Percentiles rank a stretch among this genome's conserved stretches.
phyloP scores from a whole-genome alignment of 2,113 vertebrate species.

The Dryoscopus gambensis region DNA sequence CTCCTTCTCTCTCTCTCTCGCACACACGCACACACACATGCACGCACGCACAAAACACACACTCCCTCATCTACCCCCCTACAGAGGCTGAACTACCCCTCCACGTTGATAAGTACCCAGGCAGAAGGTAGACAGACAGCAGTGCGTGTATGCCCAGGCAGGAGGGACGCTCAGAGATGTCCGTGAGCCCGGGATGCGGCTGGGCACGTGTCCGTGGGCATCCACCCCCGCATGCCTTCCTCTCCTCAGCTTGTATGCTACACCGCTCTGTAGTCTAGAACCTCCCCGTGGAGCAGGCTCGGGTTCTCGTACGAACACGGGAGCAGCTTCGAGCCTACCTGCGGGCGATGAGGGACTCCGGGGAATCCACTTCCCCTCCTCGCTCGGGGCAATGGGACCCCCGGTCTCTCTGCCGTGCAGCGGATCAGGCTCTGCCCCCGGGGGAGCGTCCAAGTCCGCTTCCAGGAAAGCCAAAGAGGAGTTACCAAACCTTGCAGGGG shows the following conservation, averaged over 20 bases:
- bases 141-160: rapidly evolving
- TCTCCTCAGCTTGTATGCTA: background rate
- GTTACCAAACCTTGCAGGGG: background rate
- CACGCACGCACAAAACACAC: rapidly evolving
- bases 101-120: rapidly evolving
- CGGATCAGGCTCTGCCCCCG: background rate
- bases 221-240: background rate
- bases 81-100: background rate
- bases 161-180: background rate
- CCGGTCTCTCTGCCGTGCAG: background rate
- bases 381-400: background rate
- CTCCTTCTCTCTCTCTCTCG: background rate
- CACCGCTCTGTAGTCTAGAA: rapidly evolving
- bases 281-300: background rate
- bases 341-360: background rate
- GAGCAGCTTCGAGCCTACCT: background rate
- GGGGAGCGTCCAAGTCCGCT: background rate
- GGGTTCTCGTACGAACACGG: background rate
- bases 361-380: background rate
- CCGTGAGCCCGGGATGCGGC: too few relatives aligned
- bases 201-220: background rate
- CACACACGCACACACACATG: background rate
- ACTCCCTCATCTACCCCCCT: too few relatives aligned
- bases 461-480: background rate
- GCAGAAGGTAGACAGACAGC: background rate